Evolutionary conservation across 2,113 vertebrate species (phyloP).

Genomic region (Oceanodroma tethys): DNA sequence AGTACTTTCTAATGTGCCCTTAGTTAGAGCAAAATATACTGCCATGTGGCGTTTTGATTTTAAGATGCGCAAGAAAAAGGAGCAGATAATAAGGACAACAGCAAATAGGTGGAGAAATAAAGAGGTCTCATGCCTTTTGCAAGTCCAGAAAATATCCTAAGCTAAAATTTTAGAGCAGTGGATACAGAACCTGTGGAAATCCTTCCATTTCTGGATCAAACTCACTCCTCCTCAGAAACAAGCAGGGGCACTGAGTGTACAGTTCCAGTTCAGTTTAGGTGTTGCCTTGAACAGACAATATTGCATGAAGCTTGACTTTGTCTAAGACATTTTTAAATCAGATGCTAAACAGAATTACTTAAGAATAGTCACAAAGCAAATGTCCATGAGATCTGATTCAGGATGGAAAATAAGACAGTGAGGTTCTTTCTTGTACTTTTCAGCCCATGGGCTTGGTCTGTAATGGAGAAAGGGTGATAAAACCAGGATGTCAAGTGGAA

Average conservation of each 20-base stretch:
- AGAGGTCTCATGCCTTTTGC: neutral
- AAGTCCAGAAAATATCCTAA: neutral
- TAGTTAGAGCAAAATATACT: neutral
- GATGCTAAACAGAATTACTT: neutral
- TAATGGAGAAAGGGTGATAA: neutral
- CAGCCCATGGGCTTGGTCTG: neutral
- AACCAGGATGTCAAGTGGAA: neutral
- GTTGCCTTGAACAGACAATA: slow-evolving; percentile 19
- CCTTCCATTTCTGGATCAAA: neutral
- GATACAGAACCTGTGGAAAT: neutral
- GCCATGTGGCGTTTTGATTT: neutral
- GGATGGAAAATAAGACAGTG: neutral
- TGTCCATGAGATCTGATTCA: neutral
- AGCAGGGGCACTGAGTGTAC: neutral
- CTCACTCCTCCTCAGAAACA: neutral
- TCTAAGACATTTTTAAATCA: neutral
- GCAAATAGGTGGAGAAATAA: neutral
- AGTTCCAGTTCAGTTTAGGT: neutral
- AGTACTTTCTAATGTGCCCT: neutral
- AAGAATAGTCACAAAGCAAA: neutral
- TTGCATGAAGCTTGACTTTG: neutral
- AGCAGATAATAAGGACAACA: neutral
- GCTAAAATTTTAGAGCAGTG: neutral
- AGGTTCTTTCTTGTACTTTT: neutral
- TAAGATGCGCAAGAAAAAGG: neutral